Evolutionary conservation across 2,888 invertebrate species (phyloP), one percentile per base, ranked within the genome.

Genomic region (Cryptocephalus primarius): DNA sequence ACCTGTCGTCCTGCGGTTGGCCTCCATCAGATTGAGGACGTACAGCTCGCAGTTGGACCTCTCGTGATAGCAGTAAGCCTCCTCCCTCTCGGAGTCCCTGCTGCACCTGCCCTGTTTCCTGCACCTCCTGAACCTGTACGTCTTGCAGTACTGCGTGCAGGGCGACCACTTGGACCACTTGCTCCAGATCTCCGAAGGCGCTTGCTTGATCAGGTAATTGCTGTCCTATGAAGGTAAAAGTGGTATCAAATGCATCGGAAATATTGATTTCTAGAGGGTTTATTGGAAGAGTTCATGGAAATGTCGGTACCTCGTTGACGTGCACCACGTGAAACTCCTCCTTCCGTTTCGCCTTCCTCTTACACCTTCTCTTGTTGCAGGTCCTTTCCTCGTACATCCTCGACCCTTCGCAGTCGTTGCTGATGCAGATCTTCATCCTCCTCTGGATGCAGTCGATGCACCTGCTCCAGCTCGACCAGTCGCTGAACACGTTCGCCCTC

Each of bases 51-150:
- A 93, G 60, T 80, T 80, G 45, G 86, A 85, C 44, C 85, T 86
- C 54, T 87, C 84, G 38, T 83, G 77, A 64, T 87, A 89, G 65
- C 93, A 94, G 62, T 85, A 87, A 2, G 90, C 88, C 8, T 85
- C 85, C 69, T 93, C 89, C 50, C 82, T 79, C 44, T 92, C 78
- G 36, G 85, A 79, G 63, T 84, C 83, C 40, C 79, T 80, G 1
- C 84, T 84, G 60, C 93, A 94, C 55, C 86, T 74, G 9, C 80
- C 77, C 1, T 78, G 78, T 59, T 79, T 78, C 60, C 78, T 78
- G 68, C 92, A 93, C 63, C 80, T 78, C 66, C 90, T 85, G 63
- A 79, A 77, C 55, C 94, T 76, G 34, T 83, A 75, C 2, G 91
- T 90, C 12, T 82, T 82, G 65, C 94, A 94, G 54, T 81, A 78